Base-by-base conservation (phyloP, 2,888 invertebrate species). In the Petrolisthes manimaculis region DNA sequence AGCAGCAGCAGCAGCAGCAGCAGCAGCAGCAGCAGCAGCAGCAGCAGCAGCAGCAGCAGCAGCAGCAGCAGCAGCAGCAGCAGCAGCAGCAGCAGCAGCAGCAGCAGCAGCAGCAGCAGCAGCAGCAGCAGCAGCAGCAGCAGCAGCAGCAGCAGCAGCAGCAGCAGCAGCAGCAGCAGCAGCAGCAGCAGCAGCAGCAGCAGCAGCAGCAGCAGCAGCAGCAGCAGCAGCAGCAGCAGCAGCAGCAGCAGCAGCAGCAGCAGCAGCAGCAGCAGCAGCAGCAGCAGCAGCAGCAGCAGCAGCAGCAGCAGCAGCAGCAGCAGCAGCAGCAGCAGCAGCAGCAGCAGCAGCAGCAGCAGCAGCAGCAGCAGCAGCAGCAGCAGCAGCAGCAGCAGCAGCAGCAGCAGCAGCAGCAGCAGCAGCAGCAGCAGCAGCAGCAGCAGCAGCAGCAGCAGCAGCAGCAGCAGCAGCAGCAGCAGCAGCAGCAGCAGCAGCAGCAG, bases 1-100 rank as follows among this genome's bases (percentile, higher is more conserved):
- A 67, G 67, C 67, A 67, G 67, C 67, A 67, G 67, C 67, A 67
- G 67, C 67, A 67, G 67, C 67, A 67, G 67, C 14, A 67, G 67
- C 14, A 67, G 67, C 14, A 67, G 67, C 14, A 67, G 67, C 67
- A 67, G 67, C 67, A 67, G 67, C 67, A 67, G 67, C 14, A 67
- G 67, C 67, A 67, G 67, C 67, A 67, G 67, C 67, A 67, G 67
- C 67, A 67, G 67, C 67, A 67, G 67, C 67, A 67, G 67, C 67
- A 67, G 67, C 67, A 67, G 67, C 67, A 67, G 67, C 67, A 67
- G 67, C 14, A 67, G 67, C 14, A 67, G 67, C 14, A 67, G 67
- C 67, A 67, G 67, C 67, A 67, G 67, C 67, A 67, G 67, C 67
- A 67, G 67, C 67, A 67, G 67, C 67, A 67, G 67, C 67, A 67